Evolutionary conservation across 2,888 invertebrate species (phyloP).

Genomic region (Archips crataeganus): DNA sequence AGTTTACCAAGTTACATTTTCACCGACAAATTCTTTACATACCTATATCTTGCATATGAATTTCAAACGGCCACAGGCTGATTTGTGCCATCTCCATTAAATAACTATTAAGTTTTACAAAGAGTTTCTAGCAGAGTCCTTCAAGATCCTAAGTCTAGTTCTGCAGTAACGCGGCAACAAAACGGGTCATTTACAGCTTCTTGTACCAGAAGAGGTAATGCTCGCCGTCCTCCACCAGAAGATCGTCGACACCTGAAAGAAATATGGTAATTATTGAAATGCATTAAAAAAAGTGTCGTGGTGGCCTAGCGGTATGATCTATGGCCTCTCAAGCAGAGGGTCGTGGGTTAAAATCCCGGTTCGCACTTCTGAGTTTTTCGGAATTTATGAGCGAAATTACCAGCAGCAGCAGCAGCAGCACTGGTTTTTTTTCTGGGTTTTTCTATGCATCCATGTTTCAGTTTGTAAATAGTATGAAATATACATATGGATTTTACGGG

Average conservation of each 20-base stretch:
- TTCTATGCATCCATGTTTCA: no score
- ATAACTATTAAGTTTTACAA: constrained; percentile 30
- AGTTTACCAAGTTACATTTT: background rate
- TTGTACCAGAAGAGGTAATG: constrained; percentile 97
- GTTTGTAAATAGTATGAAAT: no score
- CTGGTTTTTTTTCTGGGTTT: no score
- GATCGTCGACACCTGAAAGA: constrained; percentile 93
- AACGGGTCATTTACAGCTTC: constrained; percentile 88
- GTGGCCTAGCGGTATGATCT: no score
- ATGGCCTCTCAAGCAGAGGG: no score
- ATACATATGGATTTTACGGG: no score
- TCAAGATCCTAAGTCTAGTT: constrained; percentile 29
- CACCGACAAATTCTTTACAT: background rate
- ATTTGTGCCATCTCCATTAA: constrained; percentile 33
- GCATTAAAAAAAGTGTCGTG: no score
- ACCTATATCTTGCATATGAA: constrained; percentile 20
- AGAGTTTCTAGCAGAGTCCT: constrained; percentile 33
- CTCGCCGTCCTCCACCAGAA: constrained; percentile 94
- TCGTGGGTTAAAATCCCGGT: no score
- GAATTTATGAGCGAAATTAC: no score
- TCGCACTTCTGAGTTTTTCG: no score
- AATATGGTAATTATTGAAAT: background rate
- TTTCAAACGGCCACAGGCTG: background rate
- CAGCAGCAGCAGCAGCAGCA: no score
- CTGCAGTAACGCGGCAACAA: constrained; percentile 33